phyloP scores from a whole-genome alignment of 2,113 vertebrate genomes.

The Sorex araneus region DNA sequence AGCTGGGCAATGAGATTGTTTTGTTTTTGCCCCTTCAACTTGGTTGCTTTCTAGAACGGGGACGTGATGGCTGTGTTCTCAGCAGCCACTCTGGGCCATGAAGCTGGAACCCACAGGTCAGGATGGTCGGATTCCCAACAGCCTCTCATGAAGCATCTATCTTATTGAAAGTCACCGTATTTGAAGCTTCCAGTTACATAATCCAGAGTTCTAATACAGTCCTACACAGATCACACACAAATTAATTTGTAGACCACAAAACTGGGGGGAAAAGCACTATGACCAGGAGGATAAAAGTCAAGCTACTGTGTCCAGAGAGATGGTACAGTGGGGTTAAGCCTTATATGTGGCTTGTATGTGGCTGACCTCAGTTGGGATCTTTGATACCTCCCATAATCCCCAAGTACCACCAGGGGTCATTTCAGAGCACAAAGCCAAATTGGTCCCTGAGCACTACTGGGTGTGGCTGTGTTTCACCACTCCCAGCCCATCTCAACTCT shows the following conservation, averaged over 20 bases:
- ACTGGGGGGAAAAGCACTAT: slow-evolving; percentile 52
- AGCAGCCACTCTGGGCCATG: neutral
- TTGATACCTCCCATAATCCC: too few relatives aligned
- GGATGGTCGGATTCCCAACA: neutral
- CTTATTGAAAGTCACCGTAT: slow-evolving; percentile 2
- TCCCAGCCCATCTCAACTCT: too few relatives aligned
- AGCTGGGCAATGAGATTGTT: neutral
- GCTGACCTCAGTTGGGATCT: too few relatives aligned
- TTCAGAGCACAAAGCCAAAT: too few relatives aligned
- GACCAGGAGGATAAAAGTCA: too few relatives aligned
- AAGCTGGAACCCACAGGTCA: neutral
- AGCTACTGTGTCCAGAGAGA: too few relatives aligned
- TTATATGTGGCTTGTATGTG: too few relatives aligned
- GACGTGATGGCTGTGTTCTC: neutral
- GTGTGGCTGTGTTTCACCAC: too few relatives aligned
- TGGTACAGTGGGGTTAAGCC: too few relatives aligned
- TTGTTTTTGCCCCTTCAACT: neutral
- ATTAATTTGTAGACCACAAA: slow-evolving; percentile 73
- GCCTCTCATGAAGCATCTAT: neutral
- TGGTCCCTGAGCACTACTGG: too few relatives aligned
- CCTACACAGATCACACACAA: neutral
- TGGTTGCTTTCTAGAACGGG: neutral
- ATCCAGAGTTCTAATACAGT: neutral
- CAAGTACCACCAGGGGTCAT: too few relatives aligned
- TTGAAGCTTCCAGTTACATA: slow-evolving; percentile 30